Evolutionary conservation across 2,797 vertebrate species (phyloP).

Genomic region (Sebastes diploproa): DNA sequence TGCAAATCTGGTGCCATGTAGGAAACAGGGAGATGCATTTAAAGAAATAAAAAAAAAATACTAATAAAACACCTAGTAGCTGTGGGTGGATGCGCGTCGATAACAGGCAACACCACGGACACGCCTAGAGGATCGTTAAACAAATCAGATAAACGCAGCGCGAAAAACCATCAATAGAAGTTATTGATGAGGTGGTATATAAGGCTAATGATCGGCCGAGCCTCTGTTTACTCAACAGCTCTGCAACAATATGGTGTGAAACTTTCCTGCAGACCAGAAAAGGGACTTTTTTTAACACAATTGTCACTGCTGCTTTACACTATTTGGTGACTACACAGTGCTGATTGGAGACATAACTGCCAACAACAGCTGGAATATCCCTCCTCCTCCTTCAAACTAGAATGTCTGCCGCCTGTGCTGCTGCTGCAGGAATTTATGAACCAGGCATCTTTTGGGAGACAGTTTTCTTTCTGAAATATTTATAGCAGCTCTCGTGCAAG

Average conservation of each 20-base stretch:
- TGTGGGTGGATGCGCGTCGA: slow-evolving; percentile 35
- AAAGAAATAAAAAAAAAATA: slow-evolving; percentile 2
- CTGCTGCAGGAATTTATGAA: slow-evolving; percentile 50
- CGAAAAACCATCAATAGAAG: slow-evolving; percentile 83
- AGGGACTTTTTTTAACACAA: neutral
- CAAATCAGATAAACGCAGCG: slow-evolving; percentile 83
- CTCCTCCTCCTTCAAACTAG: slow-evolving; percentile 39
- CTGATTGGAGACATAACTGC: slow-evolving; percentile 7
- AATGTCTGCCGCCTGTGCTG: slow-evolving; percentile 58
- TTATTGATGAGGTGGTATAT: slow-evolving; percentile 84
- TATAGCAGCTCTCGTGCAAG: slow-evolving; percentile 56
- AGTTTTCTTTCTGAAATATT: slow-evolving; percentile 56
- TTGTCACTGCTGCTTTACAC: slow-evolving; percentile 24
- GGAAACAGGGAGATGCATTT: slow-evolving; percentile 8
- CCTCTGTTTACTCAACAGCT: slow-evolving; percentile 69
- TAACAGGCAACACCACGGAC: slow-evolving; percentile 57
- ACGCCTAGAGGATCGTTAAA: slow-evolving; percentile 81
- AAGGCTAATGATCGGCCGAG: slow-evolving; percentile 78
- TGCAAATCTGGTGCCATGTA: slow-evolving; percentile 6
- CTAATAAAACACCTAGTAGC: slow-evolving; percentile 17
- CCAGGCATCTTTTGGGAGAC: slow-evolving; percentile 22
- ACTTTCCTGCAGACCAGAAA: slow-evolving; percentile 45
- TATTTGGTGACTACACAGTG: slow-evolving; percentile 1
- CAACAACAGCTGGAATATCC: slow-evolving; percentile 43
- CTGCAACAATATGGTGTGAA: slow-evolving; percentile 62